phyloP scores from a whole-genome alignment of 2,113 vertebrate species.

The Collichthys lucidus region DNA sequence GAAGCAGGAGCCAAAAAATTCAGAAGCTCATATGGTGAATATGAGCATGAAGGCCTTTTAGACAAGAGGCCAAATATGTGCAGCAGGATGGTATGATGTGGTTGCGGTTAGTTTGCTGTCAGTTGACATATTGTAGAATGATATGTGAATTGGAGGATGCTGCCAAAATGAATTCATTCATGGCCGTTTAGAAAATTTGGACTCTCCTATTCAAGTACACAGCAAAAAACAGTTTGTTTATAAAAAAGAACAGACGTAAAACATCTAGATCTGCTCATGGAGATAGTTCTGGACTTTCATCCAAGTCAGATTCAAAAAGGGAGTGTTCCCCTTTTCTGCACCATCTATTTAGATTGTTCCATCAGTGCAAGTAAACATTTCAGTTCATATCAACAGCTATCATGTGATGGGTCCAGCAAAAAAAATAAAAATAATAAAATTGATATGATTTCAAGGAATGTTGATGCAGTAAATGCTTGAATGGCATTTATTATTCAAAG shows the following conservation, averaged over 20 bases:
- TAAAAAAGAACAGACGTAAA: too few relatives aligned
- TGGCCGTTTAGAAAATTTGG: background rate
- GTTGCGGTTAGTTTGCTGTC: background rate
- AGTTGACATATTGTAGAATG: background rate
- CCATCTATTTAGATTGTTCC: conserved; percentile 8
- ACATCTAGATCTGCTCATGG: too few relatives aligned
- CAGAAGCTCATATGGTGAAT: background rate
- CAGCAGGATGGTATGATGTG: background rate
- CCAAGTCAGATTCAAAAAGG: conserved; percentile 11
- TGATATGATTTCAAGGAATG: conserved; percentile 4
- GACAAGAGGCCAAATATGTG: background rate
- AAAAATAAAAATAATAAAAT: background rate
- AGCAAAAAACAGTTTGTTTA: background rate
- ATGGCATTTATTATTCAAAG: conserved; percentile 22
- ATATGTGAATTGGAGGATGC: conserved; percentile 1
- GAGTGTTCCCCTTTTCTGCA: conserved; percentile 14
- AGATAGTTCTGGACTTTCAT: background rate
- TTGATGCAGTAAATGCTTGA: conserved; percentile 11
- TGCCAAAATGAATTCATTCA: background rate
- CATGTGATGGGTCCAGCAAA: background rate
- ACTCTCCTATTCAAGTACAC: background rate
- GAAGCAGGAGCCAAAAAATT: conserved; percentile 1
- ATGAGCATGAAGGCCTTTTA: background rate
- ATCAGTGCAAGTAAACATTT: background rate
- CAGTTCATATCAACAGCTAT: background rate